phyloP scores from a whole-genome alignment of 35 echinoderm and acorn worm genomes.

The Holothuria glaberrima region DNA sequence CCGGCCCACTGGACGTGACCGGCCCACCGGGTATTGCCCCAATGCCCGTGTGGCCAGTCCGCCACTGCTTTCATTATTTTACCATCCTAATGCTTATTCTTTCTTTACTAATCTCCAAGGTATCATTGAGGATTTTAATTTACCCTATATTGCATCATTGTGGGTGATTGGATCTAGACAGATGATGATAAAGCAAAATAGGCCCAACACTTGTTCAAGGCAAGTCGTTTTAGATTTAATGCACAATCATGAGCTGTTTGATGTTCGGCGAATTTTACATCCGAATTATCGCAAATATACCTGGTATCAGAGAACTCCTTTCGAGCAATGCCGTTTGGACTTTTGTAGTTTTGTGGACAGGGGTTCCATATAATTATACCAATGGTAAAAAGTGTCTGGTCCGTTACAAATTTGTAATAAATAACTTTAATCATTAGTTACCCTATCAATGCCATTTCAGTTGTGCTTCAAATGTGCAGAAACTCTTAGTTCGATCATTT shows the following conservation, averaged over 20 bases:
- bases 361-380: too few species aligned
- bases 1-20: too few species aligned
- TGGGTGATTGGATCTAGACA: neutral
- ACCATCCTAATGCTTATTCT: neutral
- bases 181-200: neutral
- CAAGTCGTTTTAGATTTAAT: neutral
- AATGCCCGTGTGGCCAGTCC: too few species aligned
- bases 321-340: neutral
- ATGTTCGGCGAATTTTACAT: neutral
- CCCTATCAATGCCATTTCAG: too few species aligned
- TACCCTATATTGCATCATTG: neutral
- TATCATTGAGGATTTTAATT: neutral
- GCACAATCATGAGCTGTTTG: neutral
- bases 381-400: neutral
- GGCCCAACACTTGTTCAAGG: neutral
- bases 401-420: too few species aligned
- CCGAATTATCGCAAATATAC: constrained; percentile 4
- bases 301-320: constrained; percentile 9
- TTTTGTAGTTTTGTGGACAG: neutral
- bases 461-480: too few species aligned
- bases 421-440: too few species aligned
- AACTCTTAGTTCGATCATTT: too few species aligned
- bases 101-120: neutral
- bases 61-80: neutral
- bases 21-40: too few species aligned